Conservation (phyloP, 2,797 vertebrate genomes). For the Kryptopterus vitreolus region DNA sequence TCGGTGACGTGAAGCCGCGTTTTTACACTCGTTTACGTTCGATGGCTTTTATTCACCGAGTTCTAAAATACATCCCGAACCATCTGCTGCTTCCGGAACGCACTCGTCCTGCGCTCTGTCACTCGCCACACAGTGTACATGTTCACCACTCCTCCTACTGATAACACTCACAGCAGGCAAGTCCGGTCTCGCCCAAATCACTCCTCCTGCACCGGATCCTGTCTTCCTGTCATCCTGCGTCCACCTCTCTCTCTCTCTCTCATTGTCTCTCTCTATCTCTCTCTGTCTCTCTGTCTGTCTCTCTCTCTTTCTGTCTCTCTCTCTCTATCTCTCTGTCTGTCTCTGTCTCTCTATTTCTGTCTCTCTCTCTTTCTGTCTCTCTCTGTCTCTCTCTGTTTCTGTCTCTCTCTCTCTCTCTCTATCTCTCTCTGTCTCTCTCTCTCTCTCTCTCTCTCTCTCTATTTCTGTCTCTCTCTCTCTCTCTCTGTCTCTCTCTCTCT, state of each 20-base stretch:
- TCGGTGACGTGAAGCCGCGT: background rate
- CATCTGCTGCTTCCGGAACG: conserved; percentile 30
- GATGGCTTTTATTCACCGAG: conserved; percentile 19
- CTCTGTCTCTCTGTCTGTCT: too few relatives aligned
- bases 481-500: background rate
- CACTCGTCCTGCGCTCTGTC: conserved; percentile 22
- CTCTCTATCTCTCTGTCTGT: background rate
- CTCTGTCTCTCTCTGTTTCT: conserved; percentile 14
- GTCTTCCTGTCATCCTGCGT: conserved; percentile 5
- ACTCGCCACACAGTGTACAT: background rate
- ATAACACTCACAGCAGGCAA: background rate
- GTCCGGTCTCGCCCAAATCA: conserved; percentile 20
- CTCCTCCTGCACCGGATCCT: background rate
- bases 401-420: conserved; percentile 3
- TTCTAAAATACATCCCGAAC: conserved; percentile 25
- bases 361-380: conserved; percentile 23
- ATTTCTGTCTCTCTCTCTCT: conserved; percentile 4
- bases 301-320: too few relatives aligned
- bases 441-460: background rate
- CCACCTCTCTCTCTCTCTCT: conserved; percentile 18
- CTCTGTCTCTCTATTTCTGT: background rate
- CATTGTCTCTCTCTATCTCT: background rate
- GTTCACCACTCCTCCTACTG: background rate
- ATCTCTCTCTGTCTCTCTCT: background rate
- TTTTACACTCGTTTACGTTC: conserved; percentile 3